Conservation (phyloP, 2,113 vertebrate genomes). For the Clarias gariepinus region DNA sequence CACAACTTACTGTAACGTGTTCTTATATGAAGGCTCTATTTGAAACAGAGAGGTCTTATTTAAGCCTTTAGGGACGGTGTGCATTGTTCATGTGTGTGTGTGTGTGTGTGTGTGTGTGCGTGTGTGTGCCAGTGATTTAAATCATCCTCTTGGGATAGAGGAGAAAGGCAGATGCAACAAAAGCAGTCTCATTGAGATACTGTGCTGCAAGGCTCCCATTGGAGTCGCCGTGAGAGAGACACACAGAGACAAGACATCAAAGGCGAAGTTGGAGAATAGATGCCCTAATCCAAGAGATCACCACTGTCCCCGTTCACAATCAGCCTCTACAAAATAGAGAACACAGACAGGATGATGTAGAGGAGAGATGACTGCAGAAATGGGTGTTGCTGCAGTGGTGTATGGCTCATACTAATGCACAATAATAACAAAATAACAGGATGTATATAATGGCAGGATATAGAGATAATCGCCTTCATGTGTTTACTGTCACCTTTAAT, state of each 20-base stretch:
- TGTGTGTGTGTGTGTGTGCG: conserved; percentile 8
- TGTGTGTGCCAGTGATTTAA: conserved; percentile 37
- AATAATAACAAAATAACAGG: neutral
- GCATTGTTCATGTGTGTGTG: neutral
- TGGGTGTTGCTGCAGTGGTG: neutral
- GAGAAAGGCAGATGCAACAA: conserved; percentile 54
- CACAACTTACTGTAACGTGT: neutral
- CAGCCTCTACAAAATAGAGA: conserved; percentile 39
- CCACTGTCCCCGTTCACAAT: conserved; percentile 36
- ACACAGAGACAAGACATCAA: conserved; percentile 55
- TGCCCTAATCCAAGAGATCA: conserved; percentile 47
- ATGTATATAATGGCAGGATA: neutral
- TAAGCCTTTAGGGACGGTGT: conserved; percentile 24
- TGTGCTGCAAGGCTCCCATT: conserved; percentile 44
- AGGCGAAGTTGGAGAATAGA: conserved; percentile 43
- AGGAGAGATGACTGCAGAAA: neutral
- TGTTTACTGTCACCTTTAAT: neutral
- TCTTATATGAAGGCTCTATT: neutral
- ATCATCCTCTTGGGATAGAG: conserved; percentile 39
- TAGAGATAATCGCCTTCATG: neutral
- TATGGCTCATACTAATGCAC: neutral
- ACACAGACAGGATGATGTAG: neutral
- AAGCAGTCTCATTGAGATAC: conserved; percentile 41
- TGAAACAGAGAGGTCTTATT: neutral
- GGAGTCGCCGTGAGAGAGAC: conserved; percentile 40